Conservation (phyloP, 2,113 vertebrate genomes). For the Macquaria australasica region DNA sequence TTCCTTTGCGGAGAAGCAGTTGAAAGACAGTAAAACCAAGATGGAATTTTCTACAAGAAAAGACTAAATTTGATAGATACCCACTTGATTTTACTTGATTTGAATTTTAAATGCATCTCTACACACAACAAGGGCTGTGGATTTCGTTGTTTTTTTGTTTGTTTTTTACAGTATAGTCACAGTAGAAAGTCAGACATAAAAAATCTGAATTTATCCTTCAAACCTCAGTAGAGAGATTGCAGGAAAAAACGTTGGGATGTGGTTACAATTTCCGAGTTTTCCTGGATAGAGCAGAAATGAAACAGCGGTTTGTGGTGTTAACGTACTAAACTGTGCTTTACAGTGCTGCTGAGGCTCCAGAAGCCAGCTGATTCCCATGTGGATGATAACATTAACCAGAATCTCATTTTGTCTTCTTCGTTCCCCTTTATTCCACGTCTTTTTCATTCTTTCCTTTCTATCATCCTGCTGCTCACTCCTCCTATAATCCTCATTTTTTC, state of each 20-base stretch:
- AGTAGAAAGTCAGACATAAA: slow-evolving; percentile 6
- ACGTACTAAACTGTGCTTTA: slow-evolving; percentile 21
- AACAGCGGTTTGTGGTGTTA: slow-evolving; percentile 41
- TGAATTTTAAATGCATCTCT: neutral
- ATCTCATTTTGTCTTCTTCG: slow-evolving; percentile 3
- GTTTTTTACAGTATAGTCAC: slow-evolving; percentile 14
- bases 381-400: slow-evolving; percentile 29
- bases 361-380: slow-evolving; percentile 28
- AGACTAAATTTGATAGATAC: neutral
- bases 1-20: neutral
- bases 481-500: neutral
- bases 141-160: neutral
- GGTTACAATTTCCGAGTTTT: slow-evolving; percentile 40
- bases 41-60: neutral
- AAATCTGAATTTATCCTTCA: slow-evolving; percentile 6
- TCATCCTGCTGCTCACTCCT: neutral
- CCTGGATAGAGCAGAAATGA: slow-evolving; percentile 27
- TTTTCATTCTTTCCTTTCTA: neutral
- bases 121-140: neutral
- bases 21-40: neutral
- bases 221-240: slow-evolving; percentile 42
- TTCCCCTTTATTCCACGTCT: slow-evolving; percentile 3
- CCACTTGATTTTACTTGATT: neutral
- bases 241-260: slow-evolving; percentile 46
- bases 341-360: slow-evolving; percentile 12